Percentiles rank a stretch among this genome's conserved stretches.
These are phyloP conservation scores for Anableps anableps DNA, from an alignment of 2,797 vertebrate species.

Conservation along the genomic window DNA sequence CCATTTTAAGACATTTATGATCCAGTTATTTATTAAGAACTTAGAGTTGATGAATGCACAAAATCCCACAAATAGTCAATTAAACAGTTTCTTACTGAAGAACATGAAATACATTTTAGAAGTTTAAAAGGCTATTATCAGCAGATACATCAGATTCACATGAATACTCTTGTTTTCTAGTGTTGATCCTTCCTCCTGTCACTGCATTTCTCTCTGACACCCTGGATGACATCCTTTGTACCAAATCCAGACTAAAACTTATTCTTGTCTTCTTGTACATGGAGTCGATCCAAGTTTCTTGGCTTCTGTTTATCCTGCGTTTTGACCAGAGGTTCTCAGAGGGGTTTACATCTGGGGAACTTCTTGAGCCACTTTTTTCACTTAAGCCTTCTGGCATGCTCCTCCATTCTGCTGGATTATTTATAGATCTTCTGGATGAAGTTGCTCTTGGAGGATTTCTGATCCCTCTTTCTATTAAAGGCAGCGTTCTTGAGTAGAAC, in stretches of 20 bases:
- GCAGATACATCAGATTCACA: background rate
- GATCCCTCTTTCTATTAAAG: no score
- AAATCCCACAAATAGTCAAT: background rate
- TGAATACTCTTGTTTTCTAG: background rate
- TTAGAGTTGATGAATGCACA: background rate
- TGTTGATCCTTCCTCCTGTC: no score
- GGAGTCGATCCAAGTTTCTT: background rate
- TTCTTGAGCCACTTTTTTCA: background rate
- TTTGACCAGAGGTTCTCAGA: background rate
- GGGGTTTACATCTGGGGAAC: background rate
- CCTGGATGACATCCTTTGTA: background rate
- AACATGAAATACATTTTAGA: background rate
- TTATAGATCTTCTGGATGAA: background rate
- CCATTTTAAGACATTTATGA: background rate
- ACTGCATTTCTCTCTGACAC: no score
- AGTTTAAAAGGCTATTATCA: no score
- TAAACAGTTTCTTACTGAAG: background rate
- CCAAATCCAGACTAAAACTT: background rate
- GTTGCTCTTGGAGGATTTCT: no score
- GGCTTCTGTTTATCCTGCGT: background rate
- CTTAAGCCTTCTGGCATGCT: background rate
- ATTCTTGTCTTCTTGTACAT: background rate
- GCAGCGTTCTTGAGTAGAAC: background rate
- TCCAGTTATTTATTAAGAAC: background rate
- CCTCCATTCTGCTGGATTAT: background rate